These are phyloP conservation scores for Lordiphosa fenestrarum DNA, from an alignment of 2,888 invertebrate genomes.

Conservation along the genomic window DNA sequence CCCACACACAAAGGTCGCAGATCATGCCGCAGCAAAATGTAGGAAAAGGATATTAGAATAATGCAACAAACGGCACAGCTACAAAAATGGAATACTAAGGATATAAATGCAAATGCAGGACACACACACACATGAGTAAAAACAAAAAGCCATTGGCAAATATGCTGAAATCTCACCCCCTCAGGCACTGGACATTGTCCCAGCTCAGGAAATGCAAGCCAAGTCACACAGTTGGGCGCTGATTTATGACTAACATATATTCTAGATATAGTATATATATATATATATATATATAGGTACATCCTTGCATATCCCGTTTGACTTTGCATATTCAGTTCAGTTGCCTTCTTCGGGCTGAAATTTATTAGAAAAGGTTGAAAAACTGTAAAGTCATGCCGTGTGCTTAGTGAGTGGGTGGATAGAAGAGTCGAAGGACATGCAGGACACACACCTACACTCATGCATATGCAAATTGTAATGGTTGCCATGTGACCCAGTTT, in stretches of 20 bases:
- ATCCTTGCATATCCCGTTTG: slow-evolving; percentile 49
- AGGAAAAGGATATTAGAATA: slow-evolving; percentile 63
- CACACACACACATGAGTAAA: slow-evolving; percentile 21
- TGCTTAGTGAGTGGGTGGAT: slow-evolving; percentile 14
- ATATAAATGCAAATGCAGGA: slow-evolving; percentile 48
- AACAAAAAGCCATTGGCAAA: slow-evolving; percentile 51
- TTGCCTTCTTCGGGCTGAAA: slow-evolving; percentile 41
- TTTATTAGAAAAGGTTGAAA: slow-evolving; percentile 63
- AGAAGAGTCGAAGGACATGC: slow-evolving; percentile 33
- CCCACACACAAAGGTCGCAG: slow-evolving; percentile 39
- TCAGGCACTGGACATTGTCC: slow-evolving; percentile 12
- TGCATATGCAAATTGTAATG: slow-evolving; percentile 69
- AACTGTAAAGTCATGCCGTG: slow-evolving; percentile 51
- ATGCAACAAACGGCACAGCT: slow-evolving; percentile 45
- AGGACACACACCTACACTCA: slow-evolving; percentile 38
- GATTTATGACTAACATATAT: slow-evolving; percentile 56
- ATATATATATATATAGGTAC: slow-evolving; percentile 10
- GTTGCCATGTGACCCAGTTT: slow-evolving; percentile 60
- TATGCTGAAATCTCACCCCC: slow-evolving; percentile 41
- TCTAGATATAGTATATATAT: slow-evolving; percentile 6
- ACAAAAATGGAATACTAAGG: slow-evolving; percentile 50
- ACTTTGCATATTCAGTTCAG: slow-evolving; percentile 65
- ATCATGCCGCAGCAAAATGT: slow-evolving; percentile 29
- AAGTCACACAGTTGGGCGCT: slow-evolving; percentile 38
- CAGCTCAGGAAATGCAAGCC: slow-evolving; percentile 14